These are phyloP conservation scores for Tamandua tetradactyla DNA, from an alignment of 2,797 vertebrate species.

Conservation along the genomic window DNA sequence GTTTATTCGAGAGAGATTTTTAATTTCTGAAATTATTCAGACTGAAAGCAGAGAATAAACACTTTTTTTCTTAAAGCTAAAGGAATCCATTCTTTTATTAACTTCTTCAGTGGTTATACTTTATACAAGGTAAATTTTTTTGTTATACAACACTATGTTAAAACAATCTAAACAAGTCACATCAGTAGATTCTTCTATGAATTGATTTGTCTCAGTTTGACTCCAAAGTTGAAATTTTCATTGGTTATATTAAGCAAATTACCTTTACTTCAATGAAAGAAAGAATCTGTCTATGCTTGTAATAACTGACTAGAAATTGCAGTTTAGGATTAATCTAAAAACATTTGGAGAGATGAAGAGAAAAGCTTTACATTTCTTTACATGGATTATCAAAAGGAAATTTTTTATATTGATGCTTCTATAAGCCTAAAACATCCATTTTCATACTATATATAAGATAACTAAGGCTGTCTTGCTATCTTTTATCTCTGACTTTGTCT, in stretches of 20 bases:
- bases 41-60: background rate
- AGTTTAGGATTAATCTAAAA: background rate
- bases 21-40: conserved; percentile 24
- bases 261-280: conserved; percentile 8
- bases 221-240: conserved; percentile 14
- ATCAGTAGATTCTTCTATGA: background rate
- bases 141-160: background rate
- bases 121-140: background rate
- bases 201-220: conserved; percentile 24
- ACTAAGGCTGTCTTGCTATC: background rate
- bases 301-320: background rate
- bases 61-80: background rate
- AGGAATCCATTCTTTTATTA: background rate
- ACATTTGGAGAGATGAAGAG: background rate
- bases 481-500: background rate
- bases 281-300: background rate
- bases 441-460: background rate
- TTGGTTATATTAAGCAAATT: background rate
- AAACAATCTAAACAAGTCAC: background rate
- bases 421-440: background rate
- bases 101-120: background rate
- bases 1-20: conserved; percentile 34
- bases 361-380: background rate
- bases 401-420: conserved; percentile 11
- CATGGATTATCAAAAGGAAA: background rate